These are phyloP conservation scores for Meteorus colon DNA, from an alignment of 2,888 invertebrate genomes.

Conservation along the genomic window DNA sequence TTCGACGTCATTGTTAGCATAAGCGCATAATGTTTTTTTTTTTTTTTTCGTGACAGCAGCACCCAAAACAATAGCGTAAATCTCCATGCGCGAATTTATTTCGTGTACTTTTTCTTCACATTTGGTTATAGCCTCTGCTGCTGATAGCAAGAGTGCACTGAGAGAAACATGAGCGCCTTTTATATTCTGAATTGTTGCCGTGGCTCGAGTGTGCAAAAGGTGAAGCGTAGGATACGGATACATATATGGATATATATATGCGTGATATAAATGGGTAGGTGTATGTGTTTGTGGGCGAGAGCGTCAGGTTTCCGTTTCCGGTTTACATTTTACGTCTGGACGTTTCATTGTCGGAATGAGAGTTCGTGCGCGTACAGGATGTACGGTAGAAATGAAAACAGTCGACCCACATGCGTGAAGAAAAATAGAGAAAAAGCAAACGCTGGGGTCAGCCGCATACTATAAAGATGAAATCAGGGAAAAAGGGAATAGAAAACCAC, in stretches of 20 bases:
- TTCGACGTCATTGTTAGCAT: constrained; percentile 4
- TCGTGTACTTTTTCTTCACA: background rate
- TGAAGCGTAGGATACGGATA: background rate
- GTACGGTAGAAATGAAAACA: constrained; percentile 57
- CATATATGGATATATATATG: constrained; percentile 15
- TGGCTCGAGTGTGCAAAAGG: constrained; percentile 41
- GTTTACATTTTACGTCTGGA: constrained; percentile 62
- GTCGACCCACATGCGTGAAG: constrained; percentile 56
- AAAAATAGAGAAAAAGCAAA: constrained; percentile 20
- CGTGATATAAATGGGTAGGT: background rate
- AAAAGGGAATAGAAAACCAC: background rate
- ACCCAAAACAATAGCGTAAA: constrained; percentile 26
- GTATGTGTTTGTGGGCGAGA: constrained; percentile 39
- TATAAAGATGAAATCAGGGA: constrained; percentile 31
- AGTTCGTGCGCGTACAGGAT: constrained; percentile 53
- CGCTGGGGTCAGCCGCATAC: constrained; percentile 15
- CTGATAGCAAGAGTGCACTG: constrained; percentile 35
- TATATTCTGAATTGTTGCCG: constrained; percentile 60
- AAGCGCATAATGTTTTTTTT: background rate
- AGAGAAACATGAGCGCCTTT: constrained; percentile 46
- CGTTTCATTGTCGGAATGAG: constrained; percentile 61
- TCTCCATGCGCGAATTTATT: constrained; percentile 14
- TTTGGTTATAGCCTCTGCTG: constrained; percentile 29
- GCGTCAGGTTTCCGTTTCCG: constrained; percentile 62
- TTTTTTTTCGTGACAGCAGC: background rate